These are phyloP conservation scores for Drosophila pruinosa DNA, from an alignment of 1,140 invertebrate genomes.

Conservation along the genomic window DNA sequence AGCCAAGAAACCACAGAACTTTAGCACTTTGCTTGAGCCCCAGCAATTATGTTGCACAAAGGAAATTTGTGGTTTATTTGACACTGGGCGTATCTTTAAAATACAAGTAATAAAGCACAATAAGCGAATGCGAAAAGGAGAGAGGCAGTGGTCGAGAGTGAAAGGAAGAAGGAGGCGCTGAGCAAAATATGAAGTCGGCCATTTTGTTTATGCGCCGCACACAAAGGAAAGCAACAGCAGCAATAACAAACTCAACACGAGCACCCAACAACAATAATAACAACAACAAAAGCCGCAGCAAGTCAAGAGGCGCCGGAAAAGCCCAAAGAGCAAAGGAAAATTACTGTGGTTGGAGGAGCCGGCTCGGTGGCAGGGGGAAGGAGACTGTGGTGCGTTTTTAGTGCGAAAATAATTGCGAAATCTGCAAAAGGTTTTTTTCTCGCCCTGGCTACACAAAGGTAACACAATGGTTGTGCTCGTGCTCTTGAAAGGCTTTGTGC, in stretches of 20 bases:
- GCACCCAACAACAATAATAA: conserved; percentile 33
- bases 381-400: conserved; percentile 57
- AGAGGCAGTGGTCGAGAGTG: conserved; percentile 9
- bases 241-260: conserved; percentile 39
- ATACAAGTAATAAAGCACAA: conserved; percentile 76
- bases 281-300: conserved; percentile 35
- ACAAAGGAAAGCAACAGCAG: conserved; percentile 66
- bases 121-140: conserved; percentile 1
- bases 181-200: conserved; percentile 65
- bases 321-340: conserved; percentile 29
- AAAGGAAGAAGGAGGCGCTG: conserved; percentile 5
- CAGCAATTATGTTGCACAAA: conserved; percentile 76
- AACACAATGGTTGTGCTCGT: conserved; percentile 51
- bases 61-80: conserved; percentile 53
- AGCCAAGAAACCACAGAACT: background rate
- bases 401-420: conserved; percentile 77
- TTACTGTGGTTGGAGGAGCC: no score
- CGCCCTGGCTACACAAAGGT: conserved; percentile 45
- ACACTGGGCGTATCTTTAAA: conserved; percentile 62
- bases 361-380: no score
- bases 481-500: conserved; percentile 45
- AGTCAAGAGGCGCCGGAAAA: conserved; percentile 68
- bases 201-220: conserved; percentile 71
- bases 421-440: conserved; percentile 53
- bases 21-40: conserved; percentile 3